Percentiles rank a stretch among this genome's conserved stretches.
Conservation (phyloP, 2,113 vertebrate species). For the Pseudopipra pipra region DNA sequence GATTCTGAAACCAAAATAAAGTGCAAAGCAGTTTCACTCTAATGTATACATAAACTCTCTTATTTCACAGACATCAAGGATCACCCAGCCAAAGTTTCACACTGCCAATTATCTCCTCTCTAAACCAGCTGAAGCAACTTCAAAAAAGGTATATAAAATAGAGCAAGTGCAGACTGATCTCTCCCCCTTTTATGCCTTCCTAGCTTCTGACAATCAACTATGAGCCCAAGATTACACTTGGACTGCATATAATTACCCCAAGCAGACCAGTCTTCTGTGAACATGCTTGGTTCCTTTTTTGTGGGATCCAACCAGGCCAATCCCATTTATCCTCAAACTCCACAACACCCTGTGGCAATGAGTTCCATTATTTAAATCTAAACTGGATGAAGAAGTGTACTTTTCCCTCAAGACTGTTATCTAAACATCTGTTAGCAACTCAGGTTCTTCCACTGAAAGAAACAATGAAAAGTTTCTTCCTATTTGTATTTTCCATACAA, state of each 20-base stretch:
- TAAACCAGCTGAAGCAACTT: neutral
- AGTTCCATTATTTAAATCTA: neutral
- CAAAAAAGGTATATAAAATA: neutral
- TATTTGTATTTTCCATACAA: neutral
- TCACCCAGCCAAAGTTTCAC: neutral
- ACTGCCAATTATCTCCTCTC: neutral
- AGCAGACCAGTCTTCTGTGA: neutral
- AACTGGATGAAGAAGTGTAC: neutral
- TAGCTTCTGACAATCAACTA: neutral
- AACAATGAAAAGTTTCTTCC: neutral
- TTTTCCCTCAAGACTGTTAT: neutral
- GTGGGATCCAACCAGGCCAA: neutral
- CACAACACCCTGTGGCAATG: neutral
- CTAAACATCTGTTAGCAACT: neutral
- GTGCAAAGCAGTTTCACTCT: neutral
- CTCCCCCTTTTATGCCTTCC: neutral
- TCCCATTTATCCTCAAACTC: neutral
- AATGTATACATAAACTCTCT: neutral
- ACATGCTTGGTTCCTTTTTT: neutral
- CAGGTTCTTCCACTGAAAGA: neutral
- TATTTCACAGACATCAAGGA: neutral
- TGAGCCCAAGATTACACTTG: neutral
- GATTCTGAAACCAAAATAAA: neutral
- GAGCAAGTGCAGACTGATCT: neutral
- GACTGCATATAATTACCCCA: neutral